Base-by-base conservation (phyloP, 2,888 invertebrate genomes). In the Ormyrus thymus region DNA sequence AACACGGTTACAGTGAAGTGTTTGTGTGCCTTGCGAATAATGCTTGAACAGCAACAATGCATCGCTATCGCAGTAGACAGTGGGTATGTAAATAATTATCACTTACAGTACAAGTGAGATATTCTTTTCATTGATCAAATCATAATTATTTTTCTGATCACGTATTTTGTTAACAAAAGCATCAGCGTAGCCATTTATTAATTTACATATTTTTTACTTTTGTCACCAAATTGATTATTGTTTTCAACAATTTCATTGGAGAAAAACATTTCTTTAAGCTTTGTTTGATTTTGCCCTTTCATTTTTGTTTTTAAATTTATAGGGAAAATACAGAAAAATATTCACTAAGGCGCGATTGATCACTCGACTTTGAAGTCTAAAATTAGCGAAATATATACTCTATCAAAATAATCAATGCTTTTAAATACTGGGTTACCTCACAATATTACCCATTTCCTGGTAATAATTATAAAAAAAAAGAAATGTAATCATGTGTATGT, bases 1-100 rank as follows among this genome's bases (percentile, higher is more conserved):
- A 61, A 61, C 15, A 15, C 58, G 15, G 7, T 61, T 29, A 59
- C 6, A 45, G 61, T n/a, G 61, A n/a, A 43, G 50, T 59, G 13
- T 68, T 73, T 73, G 68, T 78, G 78, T 78, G 73, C 78, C 73
- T 78, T 73, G 73, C 55, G 53, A 73, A 68, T 73, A 73, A 73
- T 68, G 55, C 68, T 43, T 48, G 29, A 73, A 66, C 29, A 72
- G 58, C 46, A 77, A 50, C 50, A 73, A 71, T 62, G 53, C 71
- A 66, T 50, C 51, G 51, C 15, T 59, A 75, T 68, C 68, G 51
- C 55, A 46, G 55, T 51, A 53, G 68, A 59, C 61, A 61, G 51
- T 56, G 9, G 29, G 7, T 55, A 15, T 53, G 61, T 15, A 68
- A 64, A 70, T 70, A 7, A 58, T 64, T 59, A 59, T 29, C 8